These are phyloP conservation scores for Julus scandinavius DNA, from an alignment of 2,888 invertebrate genomes.

Conservation along the genomic window DNA sequence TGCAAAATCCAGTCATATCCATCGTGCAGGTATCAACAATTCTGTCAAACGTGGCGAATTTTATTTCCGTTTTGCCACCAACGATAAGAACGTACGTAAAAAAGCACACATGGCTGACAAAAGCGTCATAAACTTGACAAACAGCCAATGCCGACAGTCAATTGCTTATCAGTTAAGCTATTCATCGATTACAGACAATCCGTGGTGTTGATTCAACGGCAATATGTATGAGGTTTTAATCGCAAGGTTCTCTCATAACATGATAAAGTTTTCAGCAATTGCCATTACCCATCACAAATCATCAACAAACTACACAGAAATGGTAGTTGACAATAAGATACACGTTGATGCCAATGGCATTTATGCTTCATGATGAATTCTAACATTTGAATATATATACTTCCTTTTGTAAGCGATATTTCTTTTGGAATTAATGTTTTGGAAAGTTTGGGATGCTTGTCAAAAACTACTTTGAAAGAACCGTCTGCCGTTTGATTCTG, in stretches of 20 bases:
- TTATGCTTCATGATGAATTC: too few species aligned
- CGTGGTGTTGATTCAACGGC: neutral
- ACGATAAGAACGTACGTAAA: neutral
- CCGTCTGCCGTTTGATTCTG: too few species aligned
- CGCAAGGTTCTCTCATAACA: neutral
- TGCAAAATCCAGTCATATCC: neutral
- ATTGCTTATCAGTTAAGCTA: neutral
- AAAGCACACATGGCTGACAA: constrained; percentile 26
- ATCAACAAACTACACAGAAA: too few species aligned
- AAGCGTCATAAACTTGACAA: constrained; percentile 12
- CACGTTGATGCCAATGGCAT: too few species aligned
- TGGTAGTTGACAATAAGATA: too few species aligned
- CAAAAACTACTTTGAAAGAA: too few species aligned
- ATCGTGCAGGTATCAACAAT: constrained; percentile 14
- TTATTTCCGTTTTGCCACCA: neutral
- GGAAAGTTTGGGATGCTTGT: too few species aligned
- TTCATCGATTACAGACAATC: neutral
- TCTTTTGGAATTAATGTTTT: too few species aligned
- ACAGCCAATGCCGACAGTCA: neutral
- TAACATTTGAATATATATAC: too few species aligned
- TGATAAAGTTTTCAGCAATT: neutral
- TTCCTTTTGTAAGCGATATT: too few species aligned
- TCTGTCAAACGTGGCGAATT: neutral
- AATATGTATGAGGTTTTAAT: neutral
- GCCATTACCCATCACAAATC: neutral